Evolutionary conservation across 2,888 invertebrate genomes (phyloP).

Genomic region (Rhorus exstirpatorius): DNA sequence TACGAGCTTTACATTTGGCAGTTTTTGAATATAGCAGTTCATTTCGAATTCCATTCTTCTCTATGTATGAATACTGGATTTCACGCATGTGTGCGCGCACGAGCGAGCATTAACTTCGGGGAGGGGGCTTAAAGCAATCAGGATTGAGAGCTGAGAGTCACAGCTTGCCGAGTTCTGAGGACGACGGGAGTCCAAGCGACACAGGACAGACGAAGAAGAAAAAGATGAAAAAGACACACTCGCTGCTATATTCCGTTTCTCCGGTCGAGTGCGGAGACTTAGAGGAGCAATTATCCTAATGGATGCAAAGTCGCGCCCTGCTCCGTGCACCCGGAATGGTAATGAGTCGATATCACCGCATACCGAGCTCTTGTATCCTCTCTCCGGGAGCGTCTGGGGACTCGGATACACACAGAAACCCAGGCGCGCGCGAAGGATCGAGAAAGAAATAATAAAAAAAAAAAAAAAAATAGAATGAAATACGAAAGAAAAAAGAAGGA

Average conservation of each 20-base stretch:
- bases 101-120: conserved; percentile 14
- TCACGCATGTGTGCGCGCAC: neutral
- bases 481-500: conserved; percentile 8
- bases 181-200: conserved; percentile 31
- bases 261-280: conserved; percentile 75
- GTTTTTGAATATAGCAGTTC: neutral
- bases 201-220: conserved; percentile 10
- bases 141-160: conserved; percentile 47
- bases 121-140: conserved; percentile 40
- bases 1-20: neutral
- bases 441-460: conserved; percentile 55
- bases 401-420: conserved; percentile 61
- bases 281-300: conserved; percentile 86
- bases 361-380: conserved; percentile 85
- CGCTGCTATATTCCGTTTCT: conserved; percentile 52
- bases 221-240: conserved; percentile 39
- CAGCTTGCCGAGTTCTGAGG: conserved; percentile 23
- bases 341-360: conserved; percentile 86
- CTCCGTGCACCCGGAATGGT: conserved; percentile 84
- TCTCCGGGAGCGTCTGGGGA: conserved; percentile 59
- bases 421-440: conserved; percentile 48
- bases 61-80: neutral
- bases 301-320: conserved; percentile 85
- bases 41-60: neutral
- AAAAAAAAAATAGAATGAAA: conserved; percentile 32